phyloP scores from a whole-genome alignment of 2,113 vertebrate species.

The Cebus imitator region DNA sequence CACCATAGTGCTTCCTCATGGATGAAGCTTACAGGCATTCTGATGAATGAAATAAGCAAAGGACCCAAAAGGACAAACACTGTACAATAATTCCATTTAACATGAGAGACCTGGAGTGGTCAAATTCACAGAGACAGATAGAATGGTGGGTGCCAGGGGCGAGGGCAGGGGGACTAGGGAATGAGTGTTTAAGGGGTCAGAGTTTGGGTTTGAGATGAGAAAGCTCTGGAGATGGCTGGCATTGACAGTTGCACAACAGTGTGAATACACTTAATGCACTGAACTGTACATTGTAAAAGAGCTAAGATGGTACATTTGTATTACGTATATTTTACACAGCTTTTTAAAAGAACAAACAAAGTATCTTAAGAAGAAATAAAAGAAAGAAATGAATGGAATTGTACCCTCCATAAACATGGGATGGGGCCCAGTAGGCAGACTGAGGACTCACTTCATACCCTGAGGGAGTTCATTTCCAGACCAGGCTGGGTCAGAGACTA shows the following conservation, averaged over 20 bases:
- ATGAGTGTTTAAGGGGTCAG: neutral
- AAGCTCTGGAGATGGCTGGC: neutral
- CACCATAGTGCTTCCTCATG: rapidly evolving
- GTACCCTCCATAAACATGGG: neutral
- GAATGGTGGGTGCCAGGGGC: too few relatives aligned
- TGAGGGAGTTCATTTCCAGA: neutral
- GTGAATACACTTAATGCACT: too few relatives aligned
- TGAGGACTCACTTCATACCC: neutral
- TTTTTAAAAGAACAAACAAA: neutral
- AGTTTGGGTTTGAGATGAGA: too few relatives aligned
- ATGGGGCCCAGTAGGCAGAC: neutral
- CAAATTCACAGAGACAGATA: neutral
- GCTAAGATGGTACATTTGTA: neutral
- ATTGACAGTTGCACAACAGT: rapidly evolving
- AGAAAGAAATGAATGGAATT: neutral
- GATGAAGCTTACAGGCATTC: rapidly evolving
- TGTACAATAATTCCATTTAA: rapidly evolving
- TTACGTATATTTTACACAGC: neutral
- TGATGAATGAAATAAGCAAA: neutral
- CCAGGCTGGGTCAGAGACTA: neutral
- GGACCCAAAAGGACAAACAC: neutral
- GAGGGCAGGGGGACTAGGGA: rapidly evolving
- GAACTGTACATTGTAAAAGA: neutral
- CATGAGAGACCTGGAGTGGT: rapidly evolving
- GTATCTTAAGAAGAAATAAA: neutral